A percentile compares a stretch with the other conserved stretches of the same genome.
Conservation (phyloP, 2,797 vertebrate species). For the Tenualosa ilisha region DNA sequence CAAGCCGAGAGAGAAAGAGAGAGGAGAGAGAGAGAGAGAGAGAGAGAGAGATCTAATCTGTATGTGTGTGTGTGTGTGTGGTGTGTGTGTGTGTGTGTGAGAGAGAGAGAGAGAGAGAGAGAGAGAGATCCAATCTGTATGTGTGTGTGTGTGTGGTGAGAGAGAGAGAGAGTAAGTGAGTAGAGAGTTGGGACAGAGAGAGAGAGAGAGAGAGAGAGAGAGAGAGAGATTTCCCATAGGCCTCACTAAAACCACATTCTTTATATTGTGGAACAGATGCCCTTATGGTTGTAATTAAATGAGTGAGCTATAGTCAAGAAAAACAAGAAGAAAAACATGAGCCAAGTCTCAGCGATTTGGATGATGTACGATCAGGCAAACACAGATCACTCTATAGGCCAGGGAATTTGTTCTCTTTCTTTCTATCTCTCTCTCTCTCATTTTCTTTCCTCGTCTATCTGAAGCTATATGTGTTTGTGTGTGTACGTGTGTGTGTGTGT, state of each 20-base stretch:
- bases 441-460: background rate
- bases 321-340: constrained; percentile 35
- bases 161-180: background rate
- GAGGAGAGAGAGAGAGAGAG: background rate
- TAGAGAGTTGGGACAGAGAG: no score
- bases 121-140: background rate
- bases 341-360: background rate
- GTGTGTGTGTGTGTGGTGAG: background rate
- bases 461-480: background rate
- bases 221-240: constrained; percentile 35
- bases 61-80: no score
- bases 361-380: background rate
- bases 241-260: constrained; percentile 31
- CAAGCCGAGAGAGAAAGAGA: background rate
- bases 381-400: background rate
- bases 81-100: background rate
- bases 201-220: background rate
- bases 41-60: background rate
- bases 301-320: constrained; percentile 18
- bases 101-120: background rate
- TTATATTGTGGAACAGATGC: constrained; percentile 35
- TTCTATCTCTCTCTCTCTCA: background rate
- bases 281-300: constrained; percentile 53
- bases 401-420: background rate
- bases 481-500: background rate